Evolutionary conservation across 2,113 vertebrate genomes (phyloP).

Genomic region (Brachypteracias leptosomus): DNA sequence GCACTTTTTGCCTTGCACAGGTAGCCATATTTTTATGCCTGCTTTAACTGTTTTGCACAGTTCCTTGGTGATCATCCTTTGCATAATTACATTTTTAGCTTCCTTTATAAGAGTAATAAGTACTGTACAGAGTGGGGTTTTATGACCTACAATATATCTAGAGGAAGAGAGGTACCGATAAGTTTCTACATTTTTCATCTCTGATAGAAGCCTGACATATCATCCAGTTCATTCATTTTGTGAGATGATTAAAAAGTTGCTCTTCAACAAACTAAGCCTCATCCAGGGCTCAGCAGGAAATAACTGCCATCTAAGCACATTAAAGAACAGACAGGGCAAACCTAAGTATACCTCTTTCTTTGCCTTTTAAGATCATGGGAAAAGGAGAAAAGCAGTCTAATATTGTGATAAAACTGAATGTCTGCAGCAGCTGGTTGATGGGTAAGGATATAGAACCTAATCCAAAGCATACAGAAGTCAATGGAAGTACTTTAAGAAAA

Average conservation of each 20-base stretch:
- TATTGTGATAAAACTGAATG: slow-evolving; percentile 18
- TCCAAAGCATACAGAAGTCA: slow-evolving; percentile 33
- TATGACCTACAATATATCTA: background rate
- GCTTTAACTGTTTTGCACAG: background rate
- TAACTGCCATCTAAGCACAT: slow-evolving; percentile 55
- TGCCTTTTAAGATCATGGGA: background rate
- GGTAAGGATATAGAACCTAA: background rate
- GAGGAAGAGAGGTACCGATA: slow-evolving; percentile 33
- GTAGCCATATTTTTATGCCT: background rate
- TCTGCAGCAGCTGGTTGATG: background rate
- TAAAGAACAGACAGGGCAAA: slow-evolving; percentile 41
- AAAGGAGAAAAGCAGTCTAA: slow-evolving; percentile 33
- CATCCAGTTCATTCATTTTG: slow-evolving; percentile 39
- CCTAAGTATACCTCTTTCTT: slow-evolving; percentile 15
- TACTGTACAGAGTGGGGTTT: background rate
- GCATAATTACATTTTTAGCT: slow-evolving; percentile 32
- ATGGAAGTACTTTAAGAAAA: slow-evolving; percentile 12
- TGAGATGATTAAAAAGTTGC: slow-evolving; percentile 63
- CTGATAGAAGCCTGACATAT: slow-evolving; percentile 42
- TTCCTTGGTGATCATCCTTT: slow-evolving; percentile 11
- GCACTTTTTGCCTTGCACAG: background rate
- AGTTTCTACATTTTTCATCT: slow-evolving; percentile 51
- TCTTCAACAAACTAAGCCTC: slow-evolving; percentile 56
- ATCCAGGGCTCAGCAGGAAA: slow-evolving; percentile 54
- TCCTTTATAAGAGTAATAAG: slow-evolving; percentile 14